Percentiles rank a stretch among this genome's conserved stretches.
Conservation (phyloP, 2,888 invertebrate species). For the Pristionchus entomophagus region DNA sequence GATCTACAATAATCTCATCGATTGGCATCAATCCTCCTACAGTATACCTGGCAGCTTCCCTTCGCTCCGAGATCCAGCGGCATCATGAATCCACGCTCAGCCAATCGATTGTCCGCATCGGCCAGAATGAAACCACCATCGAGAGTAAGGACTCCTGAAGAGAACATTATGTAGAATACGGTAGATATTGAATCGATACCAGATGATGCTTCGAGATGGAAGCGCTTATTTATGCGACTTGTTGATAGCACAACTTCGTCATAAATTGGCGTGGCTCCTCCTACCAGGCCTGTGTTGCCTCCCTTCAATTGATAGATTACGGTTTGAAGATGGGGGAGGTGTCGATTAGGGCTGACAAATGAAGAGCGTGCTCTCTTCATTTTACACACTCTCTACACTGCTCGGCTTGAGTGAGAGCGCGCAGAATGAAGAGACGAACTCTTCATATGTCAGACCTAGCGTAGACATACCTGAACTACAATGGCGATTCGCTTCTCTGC, state of each 20-base stretch:
- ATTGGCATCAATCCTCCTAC: constrained; percentile 79
- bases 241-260: constrained; percentile 94
- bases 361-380: no score
- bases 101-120: constrained; percentile 85
- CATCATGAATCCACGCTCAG: constrained; percentile 87
- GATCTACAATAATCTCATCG: constrained; percentile 78
- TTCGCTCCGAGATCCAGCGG: constrained; percentile 97
- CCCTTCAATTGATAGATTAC: constrained; percentile 80
- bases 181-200: constrained; percentile 26
- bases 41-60: constrained; percentile 39
- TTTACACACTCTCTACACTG: no score
- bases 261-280: constrained; percentile 95
- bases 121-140: constrained; percentile 96
- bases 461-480: constrained; percentile 84
- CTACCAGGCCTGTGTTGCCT: constrained; percentile 95
- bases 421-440: no score
- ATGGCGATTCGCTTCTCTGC: constrained; percentile 88
- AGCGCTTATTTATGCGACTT: constrained; percentile 88
- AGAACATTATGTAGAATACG: not conserved
- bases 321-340: no score
- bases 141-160: constrained; percentile 80
- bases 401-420: no score
- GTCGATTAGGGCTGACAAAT: no score
- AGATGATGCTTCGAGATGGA: constrained; percentile 82
- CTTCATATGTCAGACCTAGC: no score